Conservation (phyloP, 2,797 vertebrate genomes). For the Cacajao melanocephalus region DNA sequence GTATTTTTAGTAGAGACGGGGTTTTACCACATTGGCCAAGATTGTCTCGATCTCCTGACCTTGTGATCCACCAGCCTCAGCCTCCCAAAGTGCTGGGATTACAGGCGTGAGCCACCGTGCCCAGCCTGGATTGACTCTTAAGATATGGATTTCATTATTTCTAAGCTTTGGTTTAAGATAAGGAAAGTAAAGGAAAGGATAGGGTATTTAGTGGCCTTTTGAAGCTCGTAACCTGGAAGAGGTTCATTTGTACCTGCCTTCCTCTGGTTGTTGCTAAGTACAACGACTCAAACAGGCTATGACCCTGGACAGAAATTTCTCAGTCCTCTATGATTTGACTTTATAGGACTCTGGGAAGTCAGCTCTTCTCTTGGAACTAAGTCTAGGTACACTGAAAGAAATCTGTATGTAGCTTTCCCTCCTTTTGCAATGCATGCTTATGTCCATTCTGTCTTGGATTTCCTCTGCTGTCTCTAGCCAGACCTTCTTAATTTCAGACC, state of each 20-base stretch:
- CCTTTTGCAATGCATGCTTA: not conserved
- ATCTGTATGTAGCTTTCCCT: not conserved
- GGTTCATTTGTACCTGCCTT: not conserved
- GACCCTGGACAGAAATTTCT: not conserved
- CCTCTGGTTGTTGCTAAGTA: not conserved
- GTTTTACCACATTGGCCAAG: too few species aligned
- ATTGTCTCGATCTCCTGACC: too few species aligned
- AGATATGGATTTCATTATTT: not conserved
- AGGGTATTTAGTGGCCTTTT: not conserved
- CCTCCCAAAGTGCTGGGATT: too few species aligned
- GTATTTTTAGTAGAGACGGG: too few species aligned
- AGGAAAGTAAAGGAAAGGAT: not conserved
- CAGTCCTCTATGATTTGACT: too few species aligned
- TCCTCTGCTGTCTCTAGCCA: not conserved
- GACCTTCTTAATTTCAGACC: not conserved
- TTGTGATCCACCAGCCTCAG: too few species aligned
- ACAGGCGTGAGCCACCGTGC: too few species aligned
- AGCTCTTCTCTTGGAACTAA: not conserved
- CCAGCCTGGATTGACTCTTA: not conserved
- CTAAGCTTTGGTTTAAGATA: not conserved
- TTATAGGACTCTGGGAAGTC: not conserved
- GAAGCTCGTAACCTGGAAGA: not conserved
- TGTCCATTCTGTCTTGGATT: not conserved
- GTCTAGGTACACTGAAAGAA: not conserved
- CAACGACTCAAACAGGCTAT: not conserved